A percentile compares a stretch with the other conserved stretches of the same genome.
These are phyloP conservation scores for Phortica okadai DNA, from an alignment of 2,888 invertebrate species.

Conservation along the genomic window DNA sequence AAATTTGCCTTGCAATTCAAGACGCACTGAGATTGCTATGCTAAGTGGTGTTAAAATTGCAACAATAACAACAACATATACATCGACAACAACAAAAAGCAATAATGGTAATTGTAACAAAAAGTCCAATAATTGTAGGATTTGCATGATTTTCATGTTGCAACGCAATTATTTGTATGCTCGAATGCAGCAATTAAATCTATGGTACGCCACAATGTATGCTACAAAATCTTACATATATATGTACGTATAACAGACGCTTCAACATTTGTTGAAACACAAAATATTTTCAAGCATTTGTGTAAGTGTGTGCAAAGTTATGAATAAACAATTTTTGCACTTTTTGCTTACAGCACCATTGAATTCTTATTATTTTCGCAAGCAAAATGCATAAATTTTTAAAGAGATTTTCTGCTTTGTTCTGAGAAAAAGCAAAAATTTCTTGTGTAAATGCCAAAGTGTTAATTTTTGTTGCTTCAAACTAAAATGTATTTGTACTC, in stretches of 20 bases:
- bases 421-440: too few relatives aligned
- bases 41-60: not conserved
- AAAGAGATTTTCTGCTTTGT: too few relatives aligned
- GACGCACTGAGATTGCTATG: not conserved
- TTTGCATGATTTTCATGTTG: conserved; percentile 1
- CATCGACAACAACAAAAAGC: not conserved
- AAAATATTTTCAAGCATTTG: not conserved
- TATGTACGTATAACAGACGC: not conserved
- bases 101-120: not conserved
- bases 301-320: not conserved
- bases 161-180: not conserved
- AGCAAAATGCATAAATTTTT: not conserved
- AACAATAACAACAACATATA: not conserved
- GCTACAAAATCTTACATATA: not conserved
- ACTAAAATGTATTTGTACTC: not conserved
- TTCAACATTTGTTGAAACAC: not conserved
- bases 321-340: not conserved
- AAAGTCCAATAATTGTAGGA: conserved; percentile 8
- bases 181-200: not conserved
- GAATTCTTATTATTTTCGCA: not conserved
- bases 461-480: too few relatives aligned
- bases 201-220: conserved; percentile 2
- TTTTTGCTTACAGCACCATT: not conserved
- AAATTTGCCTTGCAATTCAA: not conserved
- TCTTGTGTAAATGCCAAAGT: too few relatives aligned